Evolutionary conservation across 2,113 vertebrate genomes (phyloP).

Genomic region (Lipophrys pholis): DNA sequence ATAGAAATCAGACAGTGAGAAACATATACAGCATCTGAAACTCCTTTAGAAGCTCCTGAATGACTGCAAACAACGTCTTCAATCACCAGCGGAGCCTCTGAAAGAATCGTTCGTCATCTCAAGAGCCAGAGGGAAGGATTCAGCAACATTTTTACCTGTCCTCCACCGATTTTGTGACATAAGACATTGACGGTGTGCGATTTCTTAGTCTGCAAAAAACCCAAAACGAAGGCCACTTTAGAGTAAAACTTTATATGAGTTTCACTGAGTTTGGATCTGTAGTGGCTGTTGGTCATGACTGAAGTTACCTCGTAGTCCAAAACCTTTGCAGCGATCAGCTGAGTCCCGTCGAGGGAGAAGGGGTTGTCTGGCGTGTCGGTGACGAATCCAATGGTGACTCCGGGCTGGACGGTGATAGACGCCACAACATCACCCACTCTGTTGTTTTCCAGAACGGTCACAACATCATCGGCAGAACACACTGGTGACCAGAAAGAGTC

Average conservation of each 20-base stretch:
- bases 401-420: rapidly evolving
- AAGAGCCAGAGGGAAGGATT: no score
- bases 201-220: rapidly evolving
- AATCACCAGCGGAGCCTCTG: no score
- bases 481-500: slow-evolving; percentile 42
- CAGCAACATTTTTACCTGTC: neutral
- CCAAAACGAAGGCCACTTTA: neutral
- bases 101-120: no score
- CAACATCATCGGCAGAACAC: rapidly evolving
- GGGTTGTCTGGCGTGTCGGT: neutral
- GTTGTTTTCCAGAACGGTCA: slow-evolving; percentile 56
- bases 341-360: slow-evolving; percentile 6
- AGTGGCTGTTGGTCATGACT: neutral
- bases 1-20: no score
- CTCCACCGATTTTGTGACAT: rapidly evolving
- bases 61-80: no score
- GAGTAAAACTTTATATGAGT: neutral
- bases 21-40: no score
- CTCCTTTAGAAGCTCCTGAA: no score
- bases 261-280: neutral
- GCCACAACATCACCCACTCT: rapidly evolving
- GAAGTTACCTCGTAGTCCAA: slow-evolving; percentile 78
- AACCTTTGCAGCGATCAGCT: slow-evolving; percentile 1
- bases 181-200: rapidly evolving
- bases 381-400: no score